Base-by-base conservation (phyloP, 2,888 invertebrate genomes). In the Caenorhabditis parvicauda region DNA sequence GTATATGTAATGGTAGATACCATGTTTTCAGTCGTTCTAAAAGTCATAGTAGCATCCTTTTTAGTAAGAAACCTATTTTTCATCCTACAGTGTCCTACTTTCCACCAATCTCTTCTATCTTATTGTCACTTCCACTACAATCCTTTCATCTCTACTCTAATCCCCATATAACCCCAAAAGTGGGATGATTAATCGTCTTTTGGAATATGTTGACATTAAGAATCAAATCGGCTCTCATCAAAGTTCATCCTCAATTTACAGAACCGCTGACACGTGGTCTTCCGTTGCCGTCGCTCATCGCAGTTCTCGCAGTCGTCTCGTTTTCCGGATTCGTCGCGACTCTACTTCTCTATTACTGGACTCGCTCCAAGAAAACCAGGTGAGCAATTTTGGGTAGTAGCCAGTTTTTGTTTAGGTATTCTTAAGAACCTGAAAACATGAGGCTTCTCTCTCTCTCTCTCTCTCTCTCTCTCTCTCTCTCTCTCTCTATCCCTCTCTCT, bases 311-410 rank as follows among this genome's bases (percentile, higher is more conserved):
- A 4, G 55, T 71, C 7, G 48, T 72, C 45, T 47, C 59, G 38
- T 38, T 61, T 44, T 54, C 52, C 50, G 70, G 61, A 12, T 50
- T 73, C 38, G 44, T 65, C 37, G 59, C 59, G 38, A 51, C 57
- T 14, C 25, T 59, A 27, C 54, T 54, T 41, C 48, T 70, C n/a
- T 38, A 64, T 39, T 63, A 61, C 53, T 66, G 67, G 56, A 64
- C 62, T 49, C 54, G 65, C 9, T 61, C 59, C 35, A 69, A 62
- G 54, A 70, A 70, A 54, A 63, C 70, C 21, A 55, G 67, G 72
- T 70, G 22, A 51, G 70, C 51, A 29, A 5, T 48, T 45, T 46
- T 7, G n/a, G n/a, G n/a, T 12, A 32, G 9, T 35, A 43, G 25
- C 29, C 43, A 21, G 48, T 48, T 51, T 24, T 14, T 44, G 44